A percentile compares a stretch with the other conserved stretches of the same genome.
These are phyloP conservation scores for Venustaconcha ellipsiformis DNA, from an alignment of 1,140 invertebrate species.

Conservation along the genomic window DNA sequence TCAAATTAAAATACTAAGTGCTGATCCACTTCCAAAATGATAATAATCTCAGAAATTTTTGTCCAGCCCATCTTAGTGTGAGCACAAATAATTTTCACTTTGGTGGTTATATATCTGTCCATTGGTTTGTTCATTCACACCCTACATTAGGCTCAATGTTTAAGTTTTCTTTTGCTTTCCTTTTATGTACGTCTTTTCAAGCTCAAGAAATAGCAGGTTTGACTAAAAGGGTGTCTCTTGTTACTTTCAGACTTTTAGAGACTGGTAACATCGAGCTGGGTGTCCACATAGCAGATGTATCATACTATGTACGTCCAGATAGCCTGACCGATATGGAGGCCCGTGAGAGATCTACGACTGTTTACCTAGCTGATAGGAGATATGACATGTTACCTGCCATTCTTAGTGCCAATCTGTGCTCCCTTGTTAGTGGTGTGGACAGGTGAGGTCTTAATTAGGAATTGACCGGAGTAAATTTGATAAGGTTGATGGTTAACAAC, in stretches of 20 bases:
- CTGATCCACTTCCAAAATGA: no score
- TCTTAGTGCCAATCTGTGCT: constrained; percentile 69
- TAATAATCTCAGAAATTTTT: no score
- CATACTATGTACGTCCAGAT: constrained; percentile 59
- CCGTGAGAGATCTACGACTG: constrained; percentile 57
- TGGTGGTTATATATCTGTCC: no score
- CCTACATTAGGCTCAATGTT: no score
- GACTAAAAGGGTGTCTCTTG: no score
- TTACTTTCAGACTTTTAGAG: constrained; percentile 35
- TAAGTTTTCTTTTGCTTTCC: no score
- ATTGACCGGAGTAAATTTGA: not conserved
- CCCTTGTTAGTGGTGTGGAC: constrained; percentile 67
- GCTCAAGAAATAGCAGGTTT: no score
- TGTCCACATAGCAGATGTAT: constrained; percentile 67
- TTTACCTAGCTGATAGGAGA: constrained; percentile 64
- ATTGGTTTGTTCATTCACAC: no score
- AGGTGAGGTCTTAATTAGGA: constrained; percentile 43
- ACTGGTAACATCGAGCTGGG: constrained; percentile 59
- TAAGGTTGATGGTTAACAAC: not conserved
- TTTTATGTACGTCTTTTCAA: no score
- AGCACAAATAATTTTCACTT: no score
- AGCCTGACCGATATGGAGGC: constrained; percentile 63
- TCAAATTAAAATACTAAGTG: no score
- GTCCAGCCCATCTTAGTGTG: no score
- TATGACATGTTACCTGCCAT: constrained; percentile 70